These are phyloP conservation scores for Eristalis arbustorum DNA, from an alignment of 2,888 invertebrate genomes.

Conservation along the genomic window DNA sequence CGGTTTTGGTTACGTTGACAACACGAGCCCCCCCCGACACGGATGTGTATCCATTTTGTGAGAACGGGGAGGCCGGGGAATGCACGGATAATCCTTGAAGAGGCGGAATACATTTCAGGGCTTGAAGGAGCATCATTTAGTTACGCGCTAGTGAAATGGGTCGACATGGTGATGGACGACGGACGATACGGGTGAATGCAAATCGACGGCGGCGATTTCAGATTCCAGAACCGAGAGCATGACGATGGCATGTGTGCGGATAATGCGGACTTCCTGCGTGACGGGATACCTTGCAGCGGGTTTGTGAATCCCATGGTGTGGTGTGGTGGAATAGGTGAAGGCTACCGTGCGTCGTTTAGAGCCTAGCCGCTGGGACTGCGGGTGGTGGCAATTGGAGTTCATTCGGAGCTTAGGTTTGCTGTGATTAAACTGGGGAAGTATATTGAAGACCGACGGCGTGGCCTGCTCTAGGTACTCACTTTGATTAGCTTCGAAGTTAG, in stretches of 20 bases:
- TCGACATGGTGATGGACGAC: neutral
- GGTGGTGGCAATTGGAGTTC: too few species aligned
- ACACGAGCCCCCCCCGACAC: neutral
- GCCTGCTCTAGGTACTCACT: too few species aligned
- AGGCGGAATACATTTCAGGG: constrained; percentile 9
- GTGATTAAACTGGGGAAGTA: too few species aligned
- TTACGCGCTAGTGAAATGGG: neutral
- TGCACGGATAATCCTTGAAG: constrained; percentile 24
- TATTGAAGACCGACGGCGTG: too few species aligned
- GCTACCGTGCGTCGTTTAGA: neutral
- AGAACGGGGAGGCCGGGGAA: neutral
- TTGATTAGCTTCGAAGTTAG: too few species aligned
- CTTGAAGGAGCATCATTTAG: constrained; percentile 14
- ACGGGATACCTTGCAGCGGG: neutral
- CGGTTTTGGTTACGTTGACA: neutral
- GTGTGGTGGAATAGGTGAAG: neutral
- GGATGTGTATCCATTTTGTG: neutral
- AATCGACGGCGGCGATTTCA: constrained; percentile 2
- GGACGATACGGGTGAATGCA: neutral
- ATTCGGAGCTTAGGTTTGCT: too few species aligned
- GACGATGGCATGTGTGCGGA: constrained; percentile 1
- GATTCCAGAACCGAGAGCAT: neutral
- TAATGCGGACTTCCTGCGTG: constrained; percentile 9
- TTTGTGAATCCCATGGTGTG: neutral
- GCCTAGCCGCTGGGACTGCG: neutral